Percentiles rank a stretch among this genome's conserved stretches.
Evolutionary conservation across 2,113 vertebrate species (phyloP).

Genomic region (Felis catus): F.catus_Fca126_mat1.0 CM031426.1:6372001-6372500

Average conservation of each 20-base stretch:
- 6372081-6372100: neutral
- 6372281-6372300: neutral
- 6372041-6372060: neutral
- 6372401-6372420: neutral
- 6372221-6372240: neutral
- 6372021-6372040: neutral
- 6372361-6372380: neutral
- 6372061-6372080: neutral
- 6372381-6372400: neutral
- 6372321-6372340: neutral
- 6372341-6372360: neutral
- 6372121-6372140: neutral
- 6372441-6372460: neutral
- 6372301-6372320: neutral
- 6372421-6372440: neutral
- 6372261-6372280: neutral
- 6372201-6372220: neutral
- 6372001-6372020: neutral
- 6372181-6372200: neutral
- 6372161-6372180: neutral
- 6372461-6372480: neutral
- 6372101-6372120: neutral
- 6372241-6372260: neutral
- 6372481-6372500: neutral
- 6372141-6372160: neutral